Evolutionary conservation across 2,888 invertebrate species (phyloP), one percentile per base, ranked within the genome.

Genomic region (Ectobius pallidus): DNA sequence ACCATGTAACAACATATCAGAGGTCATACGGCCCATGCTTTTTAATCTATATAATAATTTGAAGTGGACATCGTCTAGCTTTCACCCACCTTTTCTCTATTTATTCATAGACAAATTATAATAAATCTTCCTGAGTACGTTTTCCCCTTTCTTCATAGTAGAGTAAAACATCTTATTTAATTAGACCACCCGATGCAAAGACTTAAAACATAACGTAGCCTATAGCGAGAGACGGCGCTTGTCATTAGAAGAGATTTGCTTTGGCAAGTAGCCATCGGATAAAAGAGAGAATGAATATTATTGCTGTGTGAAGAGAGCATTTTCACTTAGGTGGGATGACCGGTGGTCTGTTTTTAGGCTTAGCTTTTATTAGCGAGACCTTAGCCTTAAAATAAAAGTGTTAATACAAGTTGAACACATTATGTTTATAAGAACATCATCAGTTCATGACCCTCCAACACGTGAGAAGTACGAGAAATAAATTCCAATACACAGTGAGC

Each of bases 1-100:
- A 58, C 30, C 58, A 14, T 30, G n/a, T 16, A 58, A 14, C 32
- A n/a, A n/a, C n/a, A 25, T 14, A 2, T 2, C 58, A 16, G 14
- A 58, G 58, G 58, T 58, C 58, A 52, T 7, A 52, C n/a, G n/a
- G 11, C 52, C 52, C 3, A 2, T 14, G 25, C 20, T 20, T 22
- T n/a, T 52, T 52, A 58, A 58, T 58, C 30, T 18, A 58, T 58
- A 58, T 30, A 30, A 30, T 30, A 58, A 30, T 30, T n/a, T 25
- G 1, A 58, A n/a, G 3, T 58, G 58, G 58, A 30, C 58, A 30
- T 58, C n/a, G 3, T n/a, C 3, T 4, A 58, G 58, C 58, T 58
- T 58, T 58, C 58, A 58, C 58, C 58, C 30, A 30, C 58, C 27
- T 2, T 58, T 30, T 30, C 58, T 32, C 58, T 58, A n/a, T n/a